Conservation (phyloP, 2,113 vertebrate genomes). For the Pipra filicauda region DNA sequence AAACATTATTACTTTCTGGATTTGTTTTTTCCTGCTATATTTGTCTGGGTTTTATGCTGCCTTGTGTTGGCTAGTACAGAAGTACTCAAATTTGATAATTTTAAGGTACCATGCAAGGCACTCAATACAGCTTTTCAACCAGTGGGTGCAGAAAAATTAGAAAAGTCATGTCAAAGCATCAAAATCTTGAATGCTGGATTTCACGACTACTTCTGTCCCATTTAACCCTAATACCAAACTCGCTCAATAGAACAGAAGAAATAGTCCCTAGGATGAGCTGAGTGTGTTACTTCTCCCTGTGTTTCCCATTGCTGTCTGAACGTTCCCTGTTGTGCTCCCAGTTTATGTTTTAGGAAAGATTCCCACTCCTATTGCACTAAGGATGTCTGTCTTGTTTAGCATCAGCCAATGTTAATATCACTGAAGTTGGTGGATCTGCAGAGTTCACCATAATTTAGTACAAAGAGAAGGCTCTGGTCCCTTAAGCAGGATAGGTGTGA, state of each 20-base stretch:
- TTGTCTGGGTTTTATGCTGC: neutral
- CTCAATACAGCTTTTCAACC: neutral
- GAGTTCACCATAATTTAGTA: neutral
- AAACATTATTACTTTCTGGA: neutral
- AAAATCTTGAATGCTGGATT: neutral
- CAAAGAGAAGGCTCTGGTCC: neutral
- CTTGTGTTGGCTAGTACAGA: neutral
- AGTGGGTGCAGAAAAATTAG: neutral
- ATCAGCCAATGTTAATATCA: neutral
- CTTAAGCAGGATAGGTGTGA: accelerated
- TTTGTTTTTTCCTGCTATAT: neutral
- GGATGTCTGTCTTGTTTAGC: neutral
- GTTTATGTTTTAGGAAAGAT: neutral
- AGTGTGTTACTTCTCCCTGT: neutral
- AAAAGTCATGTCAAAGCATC: neutral
- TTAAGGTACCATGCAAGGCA: neutral
- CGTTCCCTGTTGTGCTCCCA: neutral
- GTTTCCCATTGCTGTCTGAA: neutral
- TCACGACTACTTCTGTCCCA: neutral
- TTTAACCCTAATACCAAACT: neutral
- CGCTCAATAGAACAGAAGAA: neutral
- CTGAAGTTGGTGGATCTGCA: neutral
- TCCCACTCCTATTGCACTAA: neutral
- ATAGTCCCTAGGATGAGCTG: neutral
- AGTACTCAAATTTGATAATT: neutral